Percentiles rank a stretch among this genome's conserved stretches.
Conservation (phyloP, 2,113 vertebrate species). For the Myrmecobius fasciatus region DNA sequence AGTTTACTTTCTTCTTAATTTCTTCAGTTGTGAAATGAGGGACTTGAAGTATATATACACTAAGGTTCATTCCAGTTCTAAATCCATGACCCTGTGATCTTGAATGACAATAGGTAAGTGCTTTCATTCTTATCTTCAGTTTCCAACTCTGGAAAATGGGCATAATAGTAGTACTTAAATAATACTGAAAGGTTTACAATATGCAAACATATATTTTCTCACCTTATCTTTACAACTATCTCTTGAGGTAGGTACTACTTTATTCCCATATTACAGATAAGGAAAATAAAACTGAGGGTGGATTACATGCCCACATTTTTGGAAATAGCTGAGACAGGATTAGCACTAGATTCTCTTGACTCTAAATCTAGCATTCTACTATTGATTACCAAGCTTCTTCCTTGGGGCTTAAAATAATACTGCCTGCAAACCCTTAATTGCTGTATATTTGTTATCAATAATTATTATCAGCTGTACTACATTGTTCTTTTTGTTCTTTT, state of each 20-base stretch:
- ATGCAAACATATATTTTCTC: not conserved
- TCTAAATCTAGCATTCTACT: not conserved
- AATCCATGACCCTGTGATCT: not conserved
- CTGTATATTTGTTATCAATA: not conserved
- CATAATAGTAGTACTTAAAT: too few species aligned
- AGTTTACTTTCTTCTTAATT: not conserved
- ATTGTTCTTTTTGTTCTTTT: too few species aligned
- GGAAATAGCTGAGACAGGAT: not conserved
- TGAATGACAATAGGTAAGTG: not conserved
- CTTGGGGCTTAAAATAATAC: not conserved
- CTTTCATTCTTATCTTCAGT: not conserved
- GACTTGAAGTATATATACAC: not conserved
- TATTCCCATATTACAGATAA: not conserved
- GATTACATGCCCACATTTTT: not conserved
- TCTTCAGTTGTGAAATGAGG: not conserved
- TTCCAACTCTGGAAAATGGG: not conserved
- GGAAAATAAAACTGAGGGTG: not conserved
- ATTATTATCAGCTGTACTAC: not conserved
- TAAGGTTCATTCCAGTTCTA: not conserved
- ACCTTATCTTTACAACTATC: not conserved
- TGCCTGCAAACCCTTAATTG: not conserved
- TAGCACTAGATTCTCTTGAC: not conserved
- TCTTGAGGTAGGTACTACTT: not conserved
- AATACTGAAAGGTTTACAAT: too few species aligned
- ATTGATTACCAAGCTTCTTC: not conserved